Percentiles rank a stretch among this genome's conserved stretches.
These are phyloP conservation scores for Peromyscus melanophrys DNA, from an alignment of 2,797 vertebrate genomes.

Conservation along the genomic window DNA sequence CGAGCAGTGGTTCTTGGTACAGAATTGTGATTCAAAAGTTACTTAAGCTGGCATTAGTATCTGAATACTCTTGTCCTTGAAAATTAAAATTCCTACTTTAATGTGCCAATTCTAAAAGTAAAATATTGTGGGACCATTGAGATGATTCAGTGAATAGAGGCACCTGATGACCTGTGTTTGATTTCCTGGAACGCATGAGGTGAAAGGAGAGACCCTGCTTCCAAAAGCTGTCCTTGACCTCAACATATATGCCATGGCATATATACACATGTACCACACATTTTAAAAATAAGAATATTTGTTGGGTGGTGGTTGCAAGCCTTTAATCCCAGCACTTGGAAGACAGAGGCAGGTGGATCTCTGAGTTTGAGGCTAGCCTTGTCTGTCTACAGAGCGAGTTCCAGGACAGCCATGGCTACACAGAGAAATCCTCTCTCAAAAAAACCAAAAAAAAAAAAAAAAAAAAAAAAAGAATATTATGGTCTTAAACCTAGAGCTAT, in stretches of 20 bases:
- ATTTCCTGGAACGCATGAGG: background rate
- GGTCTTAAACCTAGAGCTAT: background rate
- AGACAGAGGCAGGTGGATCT: background rate
- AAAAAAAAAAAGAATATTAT: background rate
- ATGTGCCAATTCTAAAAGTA: background rate
- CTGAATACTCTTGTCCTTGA: background rate
- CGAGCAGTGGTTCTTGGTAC: background rate
- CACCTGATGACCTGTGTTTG: background rate
- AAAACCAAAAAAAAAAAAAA: no score
- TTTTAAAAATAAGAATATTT: background rate
- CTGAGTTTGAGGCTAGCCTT: background rate
- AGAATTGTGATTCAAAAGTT: background rate
- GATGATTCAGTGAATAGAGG: background rate
- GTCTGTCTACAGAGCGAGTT: background rate
- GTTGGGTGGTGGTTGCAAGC: background rate
- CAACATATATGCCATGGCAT: no score
- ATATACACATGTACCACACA: background rate
- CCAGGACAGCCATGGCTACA: background rate
- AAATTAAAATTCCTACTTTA: background rate
- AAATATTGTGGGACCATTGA: background rate
- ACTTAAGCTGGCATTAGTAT: background rate
- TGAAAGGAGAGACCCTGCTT: background rate
- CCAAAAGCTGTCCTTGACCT: background rate
- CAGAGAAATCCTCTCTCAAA: background rate
- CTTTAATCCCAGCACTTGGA: background rate